Base-by-base conservation (phyloP, 2,888 invertebrate species). In the Slavum lentiscoides region DNA sequence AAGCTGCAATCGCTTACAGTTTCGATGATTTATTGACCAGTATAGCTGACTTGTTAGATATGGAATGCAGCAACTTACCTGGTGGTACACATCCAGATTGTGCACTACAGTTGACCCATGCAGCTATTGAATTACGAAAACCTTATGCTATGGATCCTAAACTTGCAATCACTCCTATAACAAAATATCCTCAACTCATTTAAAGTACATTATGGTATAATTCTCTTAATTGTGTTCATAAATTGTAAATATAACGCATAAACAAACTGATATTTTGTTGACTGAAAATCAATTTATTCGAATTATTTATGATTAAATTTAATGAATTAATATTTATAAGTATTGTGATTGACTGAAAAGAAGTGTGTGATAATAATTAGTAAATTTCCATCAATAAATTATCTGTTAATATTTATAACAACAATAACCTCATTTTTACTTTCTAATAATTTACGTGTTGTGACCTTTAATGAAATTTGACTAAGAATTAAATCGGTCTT, bases 1-100 rank as follows among this genome's bases (percentile, higher is more conserved):
- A 94, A 84, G 96, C 96, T 39, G 97, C 97, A 0, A 90, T 97
- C 75, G 93, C 96, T 0, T 91, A 97, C 83, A 97, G 97, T 0
- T 98, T 97, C 87, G 89, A 93, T 1, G 96, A 96, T 84, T 88
- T 97, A 53, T 88, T 98, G 30, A 94, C 93, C 83, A 93, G 94
- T 1, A 89, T 98, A 85, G 94, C 96, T 0, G 89, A 90, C 77
- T 92, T 97, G 83, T 89, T 98, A 83, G 97, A 98, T 85, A 91
- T 96, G 76, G 98, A 98, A 87, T 93, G 95, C 84, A 90, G 92
- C 0, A 88, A 93, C 80, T 87, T 97, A 76, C 93, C 95, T 0
- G 90, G 92, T 17, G 89, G 89, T 82, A 87, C 94, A 19, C 93
- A 94, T 86, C 93, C 94, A 0, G 96, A 97, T 86, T 95, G 95